These are phyloP conservation scores for Andrena praecox DNA, from an alignment of 2,888 invertebrate genomes.

Conservation along the genomic window DNA sequence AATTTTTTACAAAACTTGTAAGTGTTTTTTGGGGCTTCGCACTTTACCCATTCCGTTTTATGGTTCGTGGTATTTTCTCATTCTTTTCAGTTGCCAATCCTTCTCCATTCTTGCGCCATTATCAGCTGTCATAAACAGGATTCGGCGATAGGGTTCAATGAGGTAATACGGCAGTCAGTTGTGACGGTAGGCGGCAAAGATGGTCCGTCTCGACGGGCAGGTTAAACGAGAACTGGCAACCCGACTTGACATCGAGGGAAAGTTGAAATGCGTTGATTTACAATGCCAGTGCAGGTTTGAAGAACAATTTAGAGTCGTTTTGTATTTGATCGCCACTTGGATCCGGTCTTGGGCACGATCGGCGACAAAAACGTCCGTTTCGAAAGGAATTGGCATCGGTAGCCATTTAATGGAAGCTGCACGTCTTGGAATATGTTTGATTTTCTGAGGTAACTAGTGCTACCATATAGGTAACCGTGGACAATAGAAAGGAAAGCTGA, in stretches of 20 bases:
- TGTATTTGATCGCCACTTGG: conserved; percentile 22
- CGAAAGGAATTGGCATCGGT: conserved; percentile 23
- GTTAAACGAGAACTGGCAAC: conserved; percentile 45
- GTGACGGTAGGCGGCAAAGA: conserved; percentile 65
- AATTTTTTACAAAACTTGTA: too few species aligned
- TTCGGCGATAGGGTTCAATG: conserved; percentile 47
- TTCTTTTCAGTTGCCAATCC: background rate
- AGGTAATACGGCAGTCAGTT: conserved; percentile 41
- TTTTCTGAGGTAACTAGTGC: conserved; percentile 14
- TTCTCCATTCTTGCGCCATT: conserved; percentile 4
- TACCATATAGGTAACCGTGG: background rate
- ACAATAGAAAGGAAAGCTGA: conserved; percentile 14
- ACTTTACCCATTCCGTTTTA: background rate
- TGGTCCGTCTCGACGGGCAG: conserved; percentile 52
- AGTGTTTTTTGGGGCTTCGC: background rate
- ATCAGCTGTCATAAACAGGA: conserved; percentile 40
- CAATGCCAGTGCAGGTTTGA: conserved; percentile 55
- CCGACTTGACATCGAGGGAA: conserved; percentile 61
- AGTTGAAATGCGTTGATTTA: conserved; percentile 53
- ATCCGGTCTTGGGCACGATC: background rate
- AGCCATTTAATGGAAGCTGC: background rate
- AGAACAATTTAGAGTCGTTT: conserved; percentile 50
- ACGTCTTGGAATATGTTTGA: background rate
- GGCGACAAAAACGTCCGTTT: conserved; percentile 43
- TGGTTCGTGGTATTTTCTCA: background rate